Base-by-base conservation (phyloP, 2,797 vertebrate genomes). In the Cephalopachus bancanus region DNA sequence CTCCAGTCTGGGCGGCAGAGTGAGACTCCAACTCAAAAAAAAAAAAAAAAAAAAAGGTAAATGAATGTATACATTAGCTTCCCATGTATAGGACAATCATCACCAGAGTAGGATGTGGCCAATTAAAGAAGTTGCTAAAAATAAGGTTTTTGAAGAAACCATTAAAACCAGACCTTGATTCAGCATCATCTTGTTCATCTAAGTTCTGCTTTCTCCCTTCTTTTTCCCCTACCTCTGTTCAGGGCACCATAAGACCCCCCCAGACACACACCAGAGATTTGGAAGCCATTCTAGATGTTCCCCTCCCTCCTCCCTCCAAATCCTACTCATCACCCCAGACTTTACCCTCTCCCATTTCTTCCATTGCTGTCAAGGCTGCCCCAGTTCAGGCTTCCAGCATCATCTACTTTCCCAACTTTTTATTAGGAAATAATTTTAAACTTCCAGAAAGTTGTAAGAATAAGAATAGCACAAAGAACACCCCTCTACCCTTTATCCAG, bases 341-440 rank as follows among this genome's bases (percentile, higher is more conserved):
- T 55, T 72, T 44, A 6, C 57, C 26, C 24, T 11, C 11, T 80
- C 11, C 9, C 6, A 0, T 24, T 89, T 17, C 37, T 30, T 81
- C 24, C 15, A 20, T 1, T 24, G 84, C 5, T 26, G 55, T 76
- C 20, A 15, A 1, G 0, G 15, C 33, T 33, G 16, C 10, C 57
- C 81, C 59, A 14, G 74, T 60, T 80, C 59, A 60, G 91, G 81
- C 91, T 51, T 44, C 37, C 19, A 12, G 72, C 19, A 20, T 89
- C 14, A 14, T 84, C n/a, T 33, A 16, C 49, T 10, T 7, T 10
- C 44, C 17, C 16, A 8, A 9, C 19, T 44, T 86, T 81, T 62
- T 80, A 74, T 85, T 80, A 3, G 60, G 87, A 86, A 86, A 75
- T 81, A 75, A 37, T 75, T 74, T 91, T 51, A 75, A 87, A 30